These are phyloP conservation scores for Ceratotherium simum DNA, from an alignment of 2,113 vertebrate species.

Conservation along the genomic window DNA sequence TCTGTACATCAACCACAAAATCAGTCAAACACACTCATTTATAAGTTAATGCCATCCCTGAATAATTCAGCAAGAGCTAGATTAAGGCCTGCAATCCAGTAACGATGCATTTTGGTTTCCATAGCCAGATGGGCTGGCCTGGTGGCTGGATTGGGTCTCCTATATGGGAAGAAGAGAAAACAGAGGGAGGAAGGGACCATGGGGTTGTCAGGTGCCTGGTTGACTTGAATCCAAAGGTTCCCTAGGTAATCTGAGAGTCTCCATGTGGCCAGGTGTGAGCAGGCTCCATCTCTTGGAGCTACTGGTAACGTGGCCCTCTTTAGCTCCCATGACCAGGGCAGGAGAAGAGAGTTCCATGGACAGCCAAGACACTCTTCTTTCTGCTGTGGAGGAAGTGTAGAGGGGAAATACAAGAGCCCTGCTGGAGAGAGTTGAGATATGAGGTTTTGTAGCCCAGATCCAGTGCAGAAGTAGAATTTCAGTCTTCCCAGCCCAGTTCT, in stretches of 20 bases:
- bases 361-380: background rate
- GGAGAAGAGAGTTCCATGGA: background rate
- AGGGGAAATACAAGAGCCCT: background rate
- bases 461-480: background rate
- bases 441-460: slow-evolving; percentile 1
- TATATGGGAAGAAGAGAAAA: background rate
- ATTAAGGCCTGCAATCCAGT: slow-evolving; percentile 84
- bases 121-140: slow-evolving; percentile 47
- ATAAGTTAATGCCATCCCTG: slow-evolving; percentile 90
- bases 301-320: background rate
- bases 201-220: background rate
- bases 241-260: background rate
- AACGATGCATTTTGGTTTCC: slow-evolving; percentile 73
- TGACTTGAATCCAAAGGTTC: slow-evolving; percentile 1
- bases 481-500: background rate
- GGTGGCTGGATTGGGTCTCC: slow-evolving; percentile 18
- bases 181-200: background rate
- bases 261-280: background rate
- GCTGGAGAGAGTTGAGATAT: background rate
- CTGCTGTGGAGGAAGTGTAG: background rate
- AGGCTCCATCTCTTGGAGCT: background rate
- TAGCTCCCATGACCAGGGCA: background rate
- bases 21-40: slow-evolving; percentile 91
- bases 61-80: slow-evolving; percentile 90
- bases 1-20: slow-evolving; percentile 93